Evolutionary conservation across 2,797 vertebrate genomes (phyloP), one percentile per base, ranked within the genome.

Genomic region (Typhlichthys eigenmanni): DNA sequence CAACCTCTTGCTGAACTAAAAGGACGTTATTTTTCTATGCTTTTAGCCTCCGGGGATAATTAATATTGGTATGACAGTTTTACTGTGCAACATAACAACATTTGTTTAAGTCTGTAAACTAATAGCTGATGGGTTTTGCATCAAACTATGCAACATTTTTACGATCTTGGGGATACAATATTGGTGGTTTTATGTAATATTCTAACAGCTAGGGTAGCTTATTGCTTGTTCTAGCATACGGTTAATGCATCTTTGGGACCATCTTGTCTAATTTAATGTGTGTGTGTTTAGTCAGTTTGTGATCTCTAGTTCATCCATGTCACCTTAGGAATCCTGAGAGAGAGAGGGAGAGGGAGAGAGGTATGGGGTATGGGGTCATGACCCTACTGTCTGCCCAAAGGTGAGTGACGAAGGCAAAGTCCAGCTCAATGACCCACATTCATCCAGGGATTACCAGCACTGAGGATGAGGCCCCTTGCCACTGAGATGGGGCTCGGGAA

Each of bases 391-490:
- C 88, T 89, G 82, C 81, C 76, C 79, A 71, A 80, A 46, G 60
- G 70, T 82, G 81, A 81, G 86, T 82, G 84, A 85, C 68, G 80
- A 76, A 79, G 79, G 76, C 80, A 75, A 82, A 86, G 80, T 80
- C 79, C 72, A 64, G 64, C 71, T 80, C 72, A 7, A 67, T 91
- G 89, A 91, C 91, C 89, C 89, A 86, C 82, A 88, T 91, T 87
- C 83, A 87, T 68, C 65, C 62, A 81, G 69, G 85, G 85, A 88
- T 91, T 91, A 90, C 71, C 38, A 43, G 38, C 64, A 74, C 58
- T 62, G n/a, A 69, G 74, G 83, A 80, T 63, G 76, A 83, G 17
- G 70, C 81, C 75, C 68, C 75, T 61, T 66, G 75, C 69, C 78
- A 76, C 75, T 55, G 74, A 75, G 79, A 73, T 58, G 55, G 32